These are phyloP conservation scores for Peromyscus californicus DNA, from an alignment of 2,113 vertebrate genomes.

Conservation along the genomic window DNA sequence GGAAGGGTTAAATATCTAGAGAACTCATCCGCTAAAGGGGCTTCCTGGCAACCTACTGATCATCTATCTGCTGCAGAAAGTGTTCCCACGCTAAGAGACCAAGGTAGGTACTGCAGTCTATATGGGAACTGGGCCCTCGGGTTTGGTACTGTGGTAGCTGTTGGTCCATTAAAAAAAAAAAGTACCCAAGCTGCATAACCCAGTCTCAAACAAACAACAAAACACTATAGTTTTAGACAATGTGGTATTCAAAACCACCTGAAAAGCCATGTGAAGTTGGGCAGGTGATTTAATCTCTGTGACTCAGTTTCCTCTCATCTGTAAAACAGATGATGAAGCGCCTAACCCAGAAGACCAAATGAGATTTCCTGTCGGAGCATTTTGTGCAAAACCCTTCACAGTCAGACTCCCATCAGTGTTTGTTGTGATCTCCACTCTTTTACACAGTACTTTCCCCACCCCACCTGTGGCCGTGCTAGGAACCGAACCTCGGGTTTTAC, in stretches of 20 bases:
- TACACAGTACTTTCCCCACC: no score
- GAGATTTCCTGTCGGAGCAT: background rate
- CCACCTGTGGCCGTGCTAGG: background rate
- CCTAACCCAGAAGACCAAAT: background rate
- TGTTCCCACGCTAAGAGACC: accelerated
- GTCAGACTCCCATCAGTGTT: background rate
- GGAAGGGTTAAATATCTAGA: background rate
- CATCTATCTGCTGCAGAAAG: background rate
- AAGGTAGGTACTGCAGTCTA: background rate
- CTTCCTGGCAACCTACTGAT: background rate
- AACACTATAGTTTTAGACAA: background rate
- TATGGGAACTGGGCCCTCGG: background rate
- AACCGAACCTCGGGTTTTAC: background rate
- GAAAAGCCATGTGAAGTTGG: background rate
- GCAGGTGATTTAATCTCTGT: constrained; percentile 7
- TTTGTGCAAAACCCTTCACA: background rate
- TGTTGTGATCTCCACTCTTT: background rate
- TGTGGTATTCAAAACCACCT: constrained; percentile 13
- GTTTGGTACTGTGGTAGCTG: background rate
- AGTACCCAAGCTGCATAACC: background rate
- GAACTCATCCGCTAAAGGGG: background rate
- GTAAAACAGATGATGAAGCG: background rate
- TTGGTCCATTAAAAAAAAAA: background rate
- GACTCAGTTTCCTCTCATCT: background rate
- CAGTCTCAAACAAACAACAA: background rate